These are phyloP conservation scores for Orientallactaga bullata DNA, from an alignment of 2,113 vertebrate genomes.

Conservation along the genomic window DNA sequence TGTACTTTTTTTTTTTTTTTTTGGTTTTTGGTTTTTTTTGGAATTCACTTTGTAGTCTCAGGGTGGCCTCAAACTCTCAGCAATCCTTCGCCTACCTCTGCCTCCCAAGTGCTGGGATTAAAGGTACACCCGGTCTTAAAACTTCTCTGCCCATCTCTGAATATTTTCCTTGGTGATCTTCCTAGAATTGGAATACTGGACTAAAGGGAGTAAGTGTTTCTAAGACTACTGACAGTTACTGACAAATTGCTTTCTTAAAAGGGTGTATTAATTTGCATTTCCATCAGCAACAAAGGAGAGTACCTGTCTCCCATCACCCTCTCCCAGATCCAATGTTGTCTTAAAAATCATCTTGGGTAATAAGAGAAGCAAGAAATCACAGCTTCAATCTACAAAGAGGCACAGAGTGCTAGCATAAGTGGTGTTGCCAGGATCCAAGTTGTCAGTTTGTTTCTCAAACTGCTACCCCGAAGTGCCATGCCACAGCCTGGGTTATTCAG, in stretches of 20 bases:
- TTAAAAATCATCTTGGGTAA: constrained; percentile 59
- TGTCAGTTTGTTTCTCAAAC: background rate
- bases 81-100: too few relatives aligned
- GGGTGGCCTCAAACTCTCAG: too few relatives aligned
- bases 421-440: background rate
- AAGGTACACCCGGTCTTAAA: background rate
- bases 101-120: too few relatives aligned
- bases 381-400: background rate
- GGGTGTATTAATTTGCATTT: constrained; percentile 71
- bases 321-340: constrained; percentile 26
- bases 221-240: constrained; percentile 51
- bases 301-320: constrained; percentile 34
- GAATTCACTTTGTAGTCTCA: too few relatives aligned
- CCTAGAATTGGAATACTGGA: constrained; percentile 65
- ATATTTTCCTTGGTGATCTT: constrained; percentile 70
- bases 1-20: too few relatives aligned
- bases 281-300: constrained; percentile 36
- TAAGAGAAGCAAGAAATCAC: constrained; percentile 40
- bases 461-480: background rate
- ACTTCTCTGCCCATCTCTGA: constrained; percentile 63
- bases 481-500: background rate
- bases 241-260: constrained; percentile 74
- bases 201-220: constrained; percentile 63
- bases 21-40: too few relatives aligned
- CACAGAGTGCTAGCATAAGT: background rate